Evolutionary conservation across 2,888 invertebrate genomes (phyloP).

Genomic region (Acleris sparsana): DNA sequence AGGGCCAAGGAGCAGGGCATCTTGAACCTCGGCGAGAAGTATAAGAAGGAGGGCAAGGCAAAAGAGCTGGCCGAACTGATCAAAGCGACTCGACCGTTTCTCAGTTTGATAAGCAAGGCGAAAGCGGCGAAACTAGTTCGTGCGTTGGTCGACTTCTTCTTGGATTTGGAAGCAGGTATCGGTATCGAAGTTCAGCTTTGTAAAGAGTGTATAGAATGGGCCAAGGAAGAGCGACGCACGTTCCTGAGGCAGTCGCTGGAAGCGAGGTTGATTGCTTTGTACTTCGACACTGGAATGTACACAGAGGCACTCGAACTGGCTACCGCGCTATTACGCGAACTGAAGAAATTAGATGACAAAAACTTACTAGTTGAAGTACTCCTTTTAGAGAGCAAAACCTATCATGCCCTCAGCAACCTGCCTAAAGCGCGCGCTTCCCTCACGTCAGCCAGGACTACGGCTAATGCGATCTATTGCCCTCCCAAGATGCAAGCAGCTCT

Average conservation of each 20-base stretch:
- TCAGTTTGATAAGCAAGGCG: constrained; percentile 97
- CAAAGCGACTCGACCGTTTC: constrained; percentile 96
- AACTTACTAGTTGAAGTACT: constrained; percentile 99
- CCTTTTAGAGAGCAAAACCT: constrained; percentile 98
- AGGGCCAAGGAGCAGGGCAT: constrained; percentile 97
- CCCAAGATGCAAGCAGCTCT: constrained; percentile 99
- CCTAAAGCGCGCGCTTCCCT: constrained; percentile 98
- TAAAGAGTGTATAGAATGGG: constrained; percentile 99
- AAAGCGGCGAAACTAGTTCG: constrained; percentile 99
- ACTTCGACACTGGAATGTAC: constrained; percentile 96
- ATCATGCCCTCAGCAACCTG: constrained; percentile 97
- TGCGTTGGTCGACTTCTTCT: constrained; percentile 97
- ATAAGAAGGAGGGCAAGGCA: constrained; percentile 96
- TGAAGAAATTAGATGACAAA: constrained; percentile 99
- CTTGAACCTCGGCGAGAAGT: constrained; percentile 94
- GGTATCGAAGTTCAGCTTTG: constrained; percentile 97
- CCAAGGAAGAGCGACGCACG: constrained; percentile 98
- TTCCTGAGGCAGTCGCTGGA: constrained; percentile 98
- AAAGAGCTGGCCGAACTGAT: constrained; percentile 96
- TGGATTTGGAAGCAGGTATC: constrained; percentile 97
- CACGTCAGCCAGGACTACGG: constrained; percentile 99
- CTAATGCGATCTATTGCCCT: constrained; percentile 99
- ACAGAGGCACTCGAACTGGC: constrained; percentile 93
- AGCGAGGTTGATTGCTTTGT: constrained; percentile 96
- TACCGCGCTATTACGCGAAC: constrained; percentile 94